Base-by-base conservation (phyloP, 2,797 vertebrate genomes). In the Microchirus variegatus region DNA sequence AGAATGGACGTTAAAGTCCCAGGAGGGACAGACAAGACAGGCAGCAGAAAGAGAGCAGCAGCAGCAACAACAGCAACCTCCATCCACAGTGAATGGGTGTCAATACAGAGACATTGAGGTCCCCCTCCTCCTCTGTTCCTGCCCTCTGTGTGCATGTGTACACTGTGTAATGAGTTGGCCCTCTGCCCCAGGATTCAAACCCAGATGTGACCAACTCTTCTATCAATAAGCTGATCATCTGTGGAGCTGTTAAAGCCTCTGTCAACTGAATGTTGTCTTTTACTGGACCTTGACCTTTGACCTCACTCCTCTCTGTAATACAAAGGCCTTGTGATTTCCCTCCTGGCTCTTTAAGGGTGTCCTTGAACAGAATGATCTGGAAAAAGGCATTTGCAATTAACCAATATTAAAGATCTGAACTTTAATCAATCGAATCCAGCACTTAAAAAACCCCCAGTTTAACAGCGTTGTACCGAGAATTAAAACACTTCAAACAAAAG, bases 141-240 rank as follows among this genome's bases (percentile, higher is more conserved):
- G 4, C 22, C 47, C 49, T 59, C 54, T 60, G 40, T 51, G 63
- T 42, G 47, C 58, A 37, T 64, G 26, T 53, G 65, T 59, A 65
- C 60, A 26, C 63, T 53, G 4, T 71, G 52, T 70, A 82, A 88
- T 87, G 67, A 81, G 63, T 14, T 75, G 58, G 58, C 72, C 73
- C 48, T 60, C 38, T 70, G 67, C 66, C 68, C 59, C 55, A 48
- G 47, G 75, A 69, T 72, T 63, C 36, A 60, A 73, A 63, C 82
- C 75, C 89, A 85, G 88, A 73, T 86, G 89, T 73, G 88, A 77
- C 82, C 58, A n/a, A 51, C 60, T 67, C 59, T n/a, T 79, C 73
- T 48, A 63, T 78, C 69, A 82, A 82, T 84, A 82, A 78, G 60
- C 77, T 60, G 78, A 80, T 75, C 86, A 78, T 64, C 60, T 47